Conservation (phyloP, 1,140 invertebrate species). For the Trachelipus rathkii region DNA sequence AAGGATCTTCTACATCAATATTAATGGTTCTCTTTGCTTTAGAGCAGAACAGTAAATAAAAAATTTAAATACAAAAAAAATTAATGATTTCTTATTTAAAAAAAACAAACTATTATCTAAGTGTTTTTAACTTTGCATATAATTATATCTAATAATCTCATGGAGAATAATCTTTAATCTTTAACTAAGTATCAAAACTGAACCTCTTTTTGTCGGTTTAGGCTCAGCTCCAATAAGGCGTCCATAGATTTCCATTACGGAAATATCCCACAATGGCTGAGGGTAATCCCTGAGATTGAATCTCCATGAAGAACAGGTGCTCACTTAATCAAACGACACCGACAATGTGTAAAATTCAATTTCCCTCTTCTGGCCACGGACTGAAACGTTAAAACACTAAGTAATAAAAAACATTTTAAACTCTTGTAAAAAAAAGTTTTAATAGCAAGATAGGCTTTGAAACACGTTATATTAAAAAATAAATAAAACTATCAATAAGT, state of each 20-base stretch:
- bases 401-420: too few species aligned
- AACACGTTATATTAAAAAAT: too few species aligned
- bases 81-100: too few species aligned
- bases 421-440: too few species aligned
- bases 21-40: constrained; percentile 35
- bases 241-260: constrained; percentile 80
- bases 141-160: not conserved
- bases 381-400: constrained; percentile 51
- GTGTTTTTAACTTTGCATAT: not conserved
- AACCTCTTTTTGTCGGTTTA: constrained; percentile 41
- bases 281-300: constrained; percentile 93
- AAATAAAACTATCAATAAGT: too few species aligned
- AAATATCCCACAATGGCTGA: constrained; percentile 79
- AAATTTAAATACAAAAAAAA: too few species aligned
- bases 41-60: not conserved
- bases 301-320: constrained; percentile 76
- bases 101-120: not conserved
- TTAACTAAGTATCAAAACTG: not conserved
- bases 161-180: constrained; percentile 22
- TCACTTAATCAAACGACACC: constrained; percentile 80
- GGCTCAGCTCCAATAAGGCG: constrained; percentile 70
- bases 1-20: constrained; percentile 36
- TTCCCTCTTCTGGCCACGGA: constrained; percentile 84
- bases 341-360: constrained; percentile 74
- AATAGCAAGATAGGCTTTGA: too few species aligned